phyloP scores from a whole-genome alignment of 2,797 vertebrate genomes.

The Margarornis squamiger region DNA sequence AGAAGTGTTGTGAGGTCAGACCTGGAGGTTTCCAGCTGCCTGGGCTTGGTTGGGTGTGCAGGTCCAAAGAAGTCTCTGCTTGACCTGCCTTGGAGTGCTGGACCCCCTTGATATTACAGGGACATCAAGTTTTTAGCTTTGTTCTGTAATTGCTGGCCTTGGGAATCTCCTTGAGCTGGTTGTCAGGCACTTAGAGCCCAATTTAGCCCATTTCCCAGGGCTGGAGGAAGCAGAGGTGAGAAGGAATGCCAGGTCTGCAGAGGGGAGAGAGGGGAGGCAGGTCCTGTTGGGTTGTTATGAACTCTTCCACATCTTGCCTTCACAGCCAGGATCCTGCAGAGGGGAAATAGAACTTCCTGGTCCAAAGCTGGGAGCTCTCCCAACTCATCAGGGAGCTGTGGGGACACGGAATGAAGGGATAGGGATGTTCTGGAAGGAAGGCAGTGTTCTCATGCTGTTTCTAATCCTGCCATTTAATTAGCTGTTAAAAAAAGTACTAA shows the following conservation, averaged over 20 bases:
- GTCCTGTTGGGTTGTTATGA: not conserved
- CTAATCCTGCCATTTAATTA: conserved; percentile 21
- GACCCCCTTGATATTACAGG: not conserved
- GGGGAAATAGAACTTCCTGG: not conserved
- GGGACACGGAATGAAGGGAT: not conserved
- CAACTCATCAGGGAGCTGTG: not conserved
- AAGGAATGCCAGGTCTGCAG: not conserved
- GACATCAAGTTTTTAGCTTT: not conserved
- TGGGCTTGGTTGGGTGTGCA: not conserved
- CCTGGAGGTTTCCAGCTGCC: not conserved
- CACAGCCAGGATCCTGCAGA: not conserved
- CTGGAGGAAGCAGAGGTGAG: not conserved
- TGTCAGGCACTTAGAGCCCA: not conserved
- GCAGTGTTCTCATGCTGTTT: conserved; percentile 25
- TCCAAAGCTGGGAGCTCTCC: not conserved
- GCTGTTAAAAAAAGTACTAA: not conserved
- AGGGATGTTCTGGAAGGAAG: not conserved
- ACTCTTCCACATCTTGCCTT: not conserved
- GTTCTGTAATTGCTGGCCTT: not conserved
- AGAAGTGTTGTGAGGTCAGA: not conserved
- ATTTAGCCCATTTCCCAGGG: not conserved
- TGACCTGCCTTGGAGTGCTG: not conserved
- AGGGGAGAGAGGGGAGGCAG: not conserved
- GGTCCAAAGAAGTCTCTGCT: not conserved
- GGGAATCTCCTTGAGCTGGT: not conserved